Percentiles rank a stretch among this genome's conserved stretches.
These are phyloP conservation scores for Psophia crepitans DNA, from an alignment of 2,113 vertebrate genomes.

Conservation along the genomic window DNA sequence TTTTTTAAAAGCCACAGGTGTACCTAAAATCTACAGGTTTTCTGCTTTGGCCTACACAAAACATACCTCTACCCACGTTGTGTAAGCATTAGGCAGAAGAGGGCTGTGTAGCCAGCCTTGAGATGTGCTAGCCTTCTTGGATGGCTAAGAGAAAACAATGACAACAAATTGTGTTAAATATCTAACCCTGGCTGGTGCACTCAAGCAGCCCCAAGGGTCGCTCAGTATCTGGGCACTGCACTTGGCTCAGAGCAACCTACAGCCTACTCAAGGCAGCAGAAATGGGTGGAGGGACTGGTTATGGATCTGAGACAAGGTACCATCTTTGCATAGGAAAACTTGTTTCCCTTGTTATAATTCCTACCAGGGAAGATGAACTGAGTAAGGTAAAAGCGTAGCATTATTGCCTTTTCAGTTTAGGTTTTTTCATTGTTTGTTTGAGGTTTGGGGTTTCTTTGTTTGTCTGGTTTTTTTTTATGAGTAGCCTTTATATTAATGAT, in stretches of 20 bases:
- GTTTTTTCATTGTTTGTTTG: neutral
- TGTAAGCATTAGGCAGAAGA: neutral
- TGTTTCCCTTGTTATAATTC: neutral
- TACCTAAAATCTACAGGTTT: neutral
- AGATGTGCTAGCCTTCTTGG: neutral
- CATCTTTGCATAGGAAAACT: neutral
- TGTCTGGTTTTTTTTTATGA: neutral
- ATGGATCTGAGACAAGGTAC: neutral
- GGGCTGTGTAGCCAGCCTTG: neutral
- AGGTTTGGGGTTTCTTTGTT: neutral
- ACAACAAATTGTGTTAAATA: neutral
- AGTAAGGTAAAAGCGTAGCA: neutral
- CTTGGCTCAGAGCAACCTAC: neutral
- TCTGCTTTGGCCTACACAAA: neutral
- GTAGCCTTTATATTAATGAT: neutral
- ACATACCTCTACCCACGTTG: neutral
- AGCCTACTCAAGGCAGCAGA: neutral
- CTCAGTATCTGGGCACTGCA: neutral
- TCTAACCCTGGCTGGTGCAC: neutral
- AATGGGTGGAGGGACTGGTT: neutral
- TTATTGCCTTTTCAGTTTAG: neutral
- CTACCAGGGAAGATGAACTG: neutral
- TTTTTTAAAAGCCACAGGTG: neutral
- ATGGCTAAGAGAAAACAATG: neutral
- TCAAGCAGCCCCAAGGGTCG: neutral